Evolutionary conservation across 2,797 vertebrate genomes (phyloP).

Genomic region (Peromyscus melanophrys): DNA sequence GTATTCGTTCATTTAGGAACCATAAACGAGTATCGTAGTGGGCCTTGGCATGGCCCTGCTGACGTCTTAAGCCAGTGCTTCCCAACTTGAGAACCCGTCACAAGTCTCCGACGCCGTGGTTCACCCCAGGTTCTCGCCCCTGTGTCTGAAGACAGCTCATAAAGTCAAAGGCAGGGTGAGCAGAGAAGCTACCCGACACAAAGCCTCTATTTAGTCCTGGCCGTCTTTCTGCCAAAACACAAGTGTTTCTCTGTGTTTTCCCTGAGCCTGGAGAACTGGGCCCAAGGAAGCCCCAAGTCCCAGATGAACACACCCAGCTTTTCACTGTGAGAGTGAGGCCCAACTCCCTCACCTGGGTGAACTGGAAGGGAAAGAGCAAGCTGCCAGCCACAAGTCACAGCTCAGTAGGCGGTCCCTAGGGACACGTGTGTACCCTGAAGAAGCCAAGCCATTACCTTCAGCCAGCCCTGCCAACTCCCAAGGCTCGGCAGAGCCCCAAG

Average conservation of each 20-base stretch:
- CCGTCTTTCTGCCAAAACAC: conserved; percentile 71
- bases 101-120: background rate
- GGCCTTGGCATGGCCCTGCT: background rate
- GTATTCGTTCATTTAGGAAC: background rate
- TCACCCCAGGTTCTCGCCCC: conserved; percentile 10
- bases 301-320: conserved; percentile 23
- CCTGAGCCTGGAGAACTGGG: conserved; percentile 31
- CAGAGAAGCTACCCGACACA: conserved; percentile 65
- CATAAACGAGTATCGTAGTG: background rate
- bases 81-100: background rate
- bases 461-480: background rate
- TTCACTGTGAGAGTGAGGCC: background rate
- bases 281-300: conserved; percentile 31
- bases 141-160: conserved; percentile 61
- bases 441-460: background rate
- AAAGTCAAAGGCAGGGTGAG: conserved; percentile 66
- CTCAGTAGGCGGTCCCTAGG: background rate
- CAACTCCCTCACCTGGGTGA: conserved; percentile 32
- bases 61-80: background rate
- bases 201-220: conserved; percentile 64
- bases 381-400: background rate
- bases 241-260: conserved; percentile 66
- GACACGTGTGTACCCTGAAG: background rate
- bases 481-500: conserved; percentile 18
- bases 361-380: background rate